Base-by-base conservation (phyloP, 1,140 invertebrate genomes). In the Holotrichia oblita region DNA sequence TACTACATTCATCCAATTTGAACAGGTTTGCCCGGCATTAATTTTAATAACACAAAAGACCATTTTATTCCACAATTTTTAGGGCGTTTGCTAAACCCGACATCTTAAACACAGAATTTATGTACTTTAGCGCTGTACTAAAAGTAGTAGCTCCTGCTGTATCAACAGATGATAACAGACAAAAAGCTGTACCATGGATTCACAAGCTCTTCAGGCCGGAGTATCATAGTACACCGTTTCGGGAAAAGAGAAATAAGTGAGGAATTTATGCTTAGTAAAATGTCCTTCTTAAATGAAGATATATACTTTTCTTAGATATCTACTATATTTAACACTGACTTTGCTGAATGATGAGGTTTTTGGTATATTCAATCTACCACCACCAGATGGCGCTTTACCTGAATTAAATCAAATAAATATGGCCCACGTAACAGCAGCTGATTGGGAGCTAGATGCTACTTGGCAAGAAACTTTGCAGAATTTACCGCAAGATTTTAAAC, bases 141-240 rank as follows among this genome's bases (percentile, higher is more conserved):
- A 83, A 82, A 79, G 80, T 83, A 17, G 76, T 86, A 22, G 84
- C 81, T 40, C 84, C 83, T 0, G 81, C 83, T 4, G 40, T 87
- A 55, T 82, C 82, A 3, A 81, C 78, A 27, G 83, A 83, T 24
- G 34, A 22, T 10, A 83, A 85, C 77, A 80, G 83, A 74, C 77
- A 82, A 78, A 69, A 77, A 27, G 80, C 84, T 20, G 80, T 84
- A 20, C 85, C 84, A 0, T 87, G 86, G 86, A 80, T 84, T 3
- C 80, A 79, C 75, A 87, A 87, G 79, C 73, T 87, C 20, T 87
- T 86, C 78, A 78, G 85, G 27, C 86, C 86, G 10, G 86, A 86
- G 75, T 87, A 87, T 76, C 86, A 87, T 41, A 85, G 83, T 42
- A 79, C 82, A 6, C 80, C 80, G 55, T 81, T 87, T 14, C 81